These are phyloP conservation scores for Drosophila yakuba DNA, from an alignment of 1,140 invertebrate genomes.

Conservation along the genomic window DNA sequence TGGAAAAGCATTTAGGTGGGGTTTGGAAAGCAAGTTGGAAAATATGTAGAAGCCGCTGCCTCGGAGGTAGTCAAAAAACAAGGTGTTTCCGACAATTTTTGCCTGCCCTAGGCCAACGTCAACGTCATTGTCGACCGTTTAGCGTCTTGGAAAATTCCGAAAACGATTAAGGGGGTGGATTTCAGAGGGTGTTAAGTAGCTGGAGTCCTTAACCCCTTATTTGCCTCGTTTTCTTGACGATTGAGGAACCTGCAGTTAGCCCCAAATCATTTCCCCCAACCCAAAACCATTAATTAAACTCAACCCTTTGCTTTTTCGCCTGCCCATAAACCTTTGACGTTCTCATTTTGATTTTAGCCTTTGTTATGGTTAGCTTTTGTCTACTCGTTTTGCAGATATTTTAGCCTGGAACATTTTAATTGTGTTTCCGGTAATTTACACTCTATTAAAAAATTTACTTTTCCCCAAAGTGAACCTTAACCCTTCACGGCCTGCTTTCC, in stretches of 20 bases:
- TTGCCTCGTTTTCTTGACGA: slow-evolving; percentile 9
- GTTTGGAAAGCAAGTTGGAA: slow-evolving; percentile 14
- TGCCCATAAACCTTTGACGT: neutral
- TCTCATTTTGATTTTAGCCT: slow-evolving; percentile 20
- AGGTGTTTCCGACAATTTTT: slow-evolving; percentile 68
- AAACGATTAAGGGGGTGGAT: slow-evolving; percentile 36
- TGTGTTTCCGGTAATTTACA: slow-evolving; percentile 78
- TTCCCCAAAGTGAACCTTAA: slow-evolving; percentile 11
- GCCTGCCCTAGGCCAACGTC: slow-evolving; percentile 41
- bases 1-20: slow-evolving; percentile 7
- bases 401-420: slow-evolving; percentile 61
- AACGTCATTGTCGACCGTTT: slow-evolving; percentile 53
- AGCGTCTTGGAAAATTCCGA: slow-evolving; percentile 47
- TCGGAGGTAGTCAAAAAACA: slow-evolving; percentile 56
- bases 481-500: slow-evolving; percentile 11
- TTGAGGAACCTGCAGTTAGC: slow-evolving; percentile 43
- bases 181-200: slow-evolving; percentile 37
- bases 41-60: neutral
- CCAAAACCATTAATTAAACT: slow-evolving; percentile 28
- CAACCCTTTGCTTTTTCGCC: slow-evolving; percentile 1
- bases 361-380: slow-evolving; percentile 32
- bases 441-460: slow-evolving; percentile 76
- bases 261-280: slow-evolving; percentile 39
- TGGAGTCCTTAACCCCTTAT: slow-evolving; percentile 22
- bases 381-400: slow-evolving; percentile 25